These are phyloP conservation scores for Picathartes gymnocephalus DNA, from an alignment of 2,113 vertebrate genomes.

Conservation along the genomic window DNA sequence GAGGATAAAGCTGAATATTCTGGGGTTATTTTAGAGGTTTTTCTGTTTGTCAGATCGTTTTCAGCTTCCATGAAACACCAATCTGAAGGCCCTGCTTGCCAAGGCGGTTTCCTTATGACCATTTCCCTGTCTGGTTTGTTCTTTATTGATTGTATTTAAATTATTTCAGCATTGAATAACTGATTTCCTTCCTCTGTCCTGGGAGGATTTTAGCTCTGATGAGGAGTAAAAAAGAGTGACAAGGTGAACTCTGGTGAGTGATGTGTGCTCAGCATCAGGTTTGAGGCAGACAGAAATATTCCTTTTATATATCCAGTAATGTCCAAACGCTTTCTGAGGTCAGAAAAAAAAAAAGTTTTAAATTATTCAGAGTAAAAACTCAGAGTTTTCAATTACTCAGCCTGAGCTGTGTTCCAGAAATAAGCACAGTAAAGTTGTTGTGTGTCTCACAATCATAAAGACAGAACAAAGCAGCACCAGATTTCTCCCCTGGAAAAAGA, in stretches of 20 bases:
- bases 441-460: neutral
- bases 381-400: neutral
- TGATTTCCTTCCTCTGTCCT: neutral
- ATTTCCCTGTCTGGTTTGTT: neutral
- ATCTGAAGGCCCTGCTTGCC: neutral
- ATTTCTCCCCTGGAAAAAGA: neutral
- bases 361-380: neutral
- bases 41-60: neutral
- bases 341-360: neutral
- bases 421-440: neutral
- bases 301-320: neutral
- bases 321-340: neutral
- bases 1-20: neutral
- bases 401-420: neutral
- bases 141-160: neutral
- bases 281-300: neutral
- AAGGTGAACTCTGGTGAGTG: neutral
- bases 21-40: neutral
- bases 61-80: neutral
- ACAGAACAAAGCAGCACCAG: neutral
- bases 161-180: neutral
- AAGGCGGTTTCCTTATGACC: neutral
- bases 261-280: neutral
- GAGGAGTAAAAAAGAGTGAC: neutral
- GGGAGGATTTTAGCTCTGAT: neutral